Conservation (phyloP, 2,797 vertebrate species). For the Pygocentrus nattereri region DNA sequence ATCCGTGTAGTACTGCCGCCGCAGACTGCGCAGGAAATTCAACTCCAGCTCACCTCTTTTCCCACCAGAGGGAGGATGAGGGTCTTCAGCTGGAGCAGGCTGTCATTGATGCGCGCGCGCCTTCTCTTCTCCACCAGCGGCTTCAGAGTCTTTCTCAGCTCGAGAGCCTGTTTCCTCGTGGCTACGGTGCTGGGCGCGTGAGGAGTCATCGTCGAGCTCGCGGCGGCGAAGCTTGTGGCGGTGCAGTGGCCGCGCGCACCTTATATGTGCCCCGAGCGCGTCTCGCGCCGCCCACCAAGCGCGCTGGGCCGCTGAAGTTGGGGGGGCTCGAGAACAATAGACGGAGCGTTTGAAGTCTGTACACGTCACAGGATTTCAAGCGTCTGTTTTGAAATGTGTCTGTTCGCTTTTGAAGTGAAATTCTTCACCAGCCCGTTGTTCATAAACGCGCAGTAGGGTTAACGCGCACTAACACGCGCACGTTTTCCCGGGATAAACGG, state of each 20-base stretch:
- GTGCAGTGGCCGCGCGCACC: constrained; percentile 14
- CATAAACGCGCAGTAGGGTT: too few relatives aligned
- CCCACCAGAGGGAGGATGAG: constrained; percentile 87
- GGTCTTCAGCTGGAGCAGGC: constrained; percentile 83
- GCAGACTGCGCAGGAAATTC: not conserved
- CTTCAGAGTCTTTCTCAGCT: constrained; percentile 87
- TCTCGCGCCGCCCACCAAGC: constrained; percentile 79
- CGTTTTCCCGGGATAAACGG: too few relatives aligned
- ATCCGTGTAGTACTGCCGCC: too few relatives aligned
- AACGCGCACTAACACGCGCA: too few relatives aligned
- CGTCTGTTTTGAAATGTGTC: not conserved
- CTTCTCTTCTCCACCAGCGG: constrained; percentile 86
- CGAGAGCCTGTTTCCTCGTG: constrained; percentile 78
- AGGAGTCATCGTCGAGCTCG: constrained; percentile 4
- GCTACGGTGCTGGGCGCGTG: constrained; percentile 71
- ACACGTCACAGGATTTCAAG: constrained; percentile 61
- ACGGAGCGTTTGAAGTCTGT: constrained; percentile 38
- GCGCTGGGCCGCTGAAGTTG: constrained; percentile 58
- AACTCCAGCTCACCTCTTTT: constrained; percentile 80
- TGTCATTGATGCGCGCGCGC: constrained; percentile 89
- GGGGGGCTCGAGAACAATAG: constrained; percentile 68
- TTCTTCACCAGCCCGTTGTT: too few relatives aligned
- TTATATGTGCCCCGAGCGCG: constrained; percentile 75
- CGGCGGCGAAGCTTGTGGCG: constrained; percentile 27
- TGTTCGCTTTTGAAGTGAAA: too few relatives aligned